Evolutionary conservation across 2,888 invertebrate genomes (phyloP).

Genomic region (Ecdyonurus torrentis): DNA sequence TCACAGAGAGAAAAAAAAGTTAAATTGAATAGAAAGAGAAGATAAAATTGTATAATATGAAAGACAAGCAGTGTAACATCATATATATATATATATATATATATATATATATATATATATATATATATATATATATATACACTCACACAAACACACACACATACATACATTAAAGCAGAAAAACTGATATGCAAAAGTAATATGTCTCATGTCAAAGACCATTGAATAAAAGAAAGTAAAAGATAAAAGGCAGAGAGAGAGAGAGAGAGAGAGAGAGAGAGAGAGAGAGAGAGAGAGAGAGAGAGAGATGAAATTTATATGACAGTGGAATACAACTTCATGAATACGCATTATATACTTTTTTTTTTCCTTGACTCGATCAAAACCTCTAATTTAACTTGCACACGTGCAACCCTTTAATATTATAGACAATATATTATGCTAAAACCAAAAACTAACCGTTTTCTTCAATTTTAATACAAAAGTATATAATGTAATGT

Average conservation of each 20-base stretch:
- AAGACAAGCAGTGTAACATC: too few relatives aligned
- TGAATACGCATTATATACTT: background rate
- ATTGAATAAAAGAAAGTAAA: background rate
- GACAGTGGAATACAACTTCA: background rate
- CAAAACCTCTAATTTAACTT: background rate
- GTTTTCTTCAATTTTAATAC: background rate
- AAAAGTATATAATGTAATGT: too few relatives aligned
- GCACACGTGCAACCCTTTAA: background rate
- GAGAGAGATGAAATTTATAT: background rate
- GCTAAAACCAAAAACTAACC: background rate
- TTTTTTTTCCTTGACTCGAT: too few relatives aligned
- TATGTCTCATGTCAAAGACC: background rate
- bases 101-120: too few relatives aligned
- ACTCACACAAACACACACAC: too few relatives aligned
- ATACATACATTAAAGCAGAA: background rate
- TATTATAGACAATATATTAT: background rate
- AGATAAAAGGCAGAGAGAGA: background rate
- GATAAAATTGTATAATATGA: too few relatives aligned
- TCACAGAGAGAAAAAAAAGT: background rate
- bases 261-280: too few relatives aligned
- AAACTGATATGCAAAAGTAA: background rate
- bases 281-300: too few relatives aligned
- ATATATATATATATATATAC: too few relatives aligned
- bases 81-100: too few relatives aligned
- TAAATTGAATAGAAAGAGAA: background rate